phyloP scores from a whole-genome alignment of 2,797 vertebrate genomes.

The Tympanoctomys barrerae region DNA sequence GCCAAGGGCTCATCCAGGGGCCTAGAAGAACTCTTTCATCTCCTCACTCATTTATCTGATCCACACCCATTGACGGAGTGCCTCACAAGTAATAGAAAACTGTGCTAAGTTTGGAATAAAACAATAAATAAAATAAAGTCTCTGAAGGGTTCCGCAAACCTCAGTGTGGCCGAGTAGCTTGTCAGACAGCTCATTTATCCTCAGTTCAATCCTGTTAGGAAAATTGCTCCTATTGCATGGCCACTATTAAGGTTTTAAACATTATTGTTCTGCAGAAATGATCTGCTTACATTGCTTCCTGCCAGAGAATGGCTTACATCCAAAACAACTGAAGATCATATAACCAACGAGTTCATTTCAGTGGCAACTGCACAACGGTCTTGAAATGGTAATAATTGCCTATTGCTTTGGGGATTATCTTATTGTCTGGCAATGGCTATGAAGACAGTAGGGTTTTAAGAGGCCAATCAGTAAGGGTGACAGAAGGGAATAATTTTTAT shows the following conservation, averaged over 20 bases:
- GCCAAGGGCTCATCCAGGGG: background rate
- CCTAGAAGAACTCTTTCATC: background rate
- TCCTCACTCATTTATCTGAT: background rate
- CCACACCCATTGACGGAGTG: background rate
- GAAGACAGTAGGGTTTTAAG: slow-evolving; percentile 69
- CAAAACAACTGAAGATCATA: slow-evolving; percentile 59
- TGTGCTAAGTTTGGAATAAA: slow-evolving; percentile 33
- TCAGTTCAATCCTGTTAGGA: slow-evolving; percentile 68
- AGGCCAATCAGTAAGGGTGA: slow-evolving; percentile 73
- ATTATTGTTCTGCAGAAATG: slow-evolving; percentile 72
- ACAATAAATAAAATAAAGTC: slow-evolving; percentile 23
- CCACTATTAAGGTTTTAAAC: slow-evolving; percentile 72
- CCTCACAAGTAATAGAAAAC: background rate
- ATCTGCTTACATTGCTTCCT: slow-evolving; percentile 65
- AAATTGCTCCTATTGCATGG: slow-evolving; percentile 65
- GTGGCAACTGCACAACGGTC: slow-evolving; percentile 69
- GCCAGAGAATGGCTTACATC: slow-evolving; percentile 50
- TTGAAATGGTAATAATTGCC: slow-evolving; percentile 82
- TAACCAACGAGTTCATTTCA: slow-evolving; percentile 62
- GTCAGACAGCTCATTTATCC: slow-evolving; percentile 58
- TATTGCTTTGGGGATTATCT: slow-evolving; percentile 69
- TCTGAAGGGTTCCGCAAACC: slow-evolving; percentile 25
- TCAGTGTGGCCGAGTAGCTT: background rate
- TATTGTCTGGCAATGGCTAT: slow-evolving; percentile 79
- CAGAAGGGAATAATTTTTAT: slow-evolving; percentile 74